These are phyloP conservation scores for Aplysina aerophoba DNA, from an alignment of 37 sponge, comb jelly and placozoan species.

Conservation along the genomic window DNA sequence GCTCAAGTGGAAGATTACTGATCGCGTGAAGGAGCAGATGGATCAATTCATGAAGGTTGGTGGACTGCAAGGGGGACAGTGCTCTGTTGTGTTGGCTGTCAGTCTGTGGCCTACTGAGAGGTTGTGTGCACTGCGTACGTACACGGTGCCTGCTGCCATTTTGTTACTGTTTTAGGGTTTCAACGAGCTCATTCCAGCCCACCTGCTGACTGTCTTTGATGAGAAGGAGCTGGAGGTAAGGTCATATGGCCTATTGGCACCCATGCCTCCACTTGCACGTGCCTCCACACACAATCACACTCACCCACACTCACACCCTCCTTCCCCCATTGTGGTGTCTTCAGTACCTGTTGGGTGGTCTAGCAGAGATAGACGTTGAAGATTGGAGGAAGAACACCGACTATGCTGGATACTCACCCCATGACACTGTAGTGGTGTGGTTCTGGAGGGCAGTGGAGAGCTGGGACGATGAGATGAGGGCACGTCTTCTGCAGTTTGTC, in stretches of 20 bases:
- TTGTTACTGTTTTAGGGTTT: conserved; percentile 69
- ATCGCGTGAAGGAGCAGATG: conserved; percentile 88
- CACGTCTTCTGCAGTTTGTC: conserved; percentile 96
- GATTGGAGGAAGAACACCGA: conserved; percentile 97
- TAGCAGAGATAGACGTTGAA: conserved; percentile 93
- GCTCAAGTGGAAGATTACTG: conserved; percentile 92
- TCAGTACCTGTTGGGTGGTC: conserved; percentile 93
- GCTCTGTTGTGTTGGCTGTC: background rate
- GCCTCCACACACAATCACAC: background rate
- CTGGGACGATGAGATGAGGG: conserved; percentile 90
- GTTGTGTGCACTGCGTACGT: background rate
- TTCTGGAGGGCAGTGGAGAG: conserved; percentile 97
- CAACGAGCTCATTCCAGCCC: conserved; percentile 81
- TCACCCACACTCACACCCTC: background rate
- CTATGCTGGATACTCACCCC: conserved; percentile 60
- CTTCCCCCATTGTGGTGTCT: background rate
- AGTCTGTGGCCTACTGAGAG: background rate
- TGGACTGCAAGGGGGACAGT: too few relatives aligned
- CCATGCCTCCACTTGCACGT: too few relatives aligned
- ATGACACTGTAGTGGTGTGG: conserved; percentile 82
- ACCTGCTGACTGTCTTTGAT: conserved; percentile 85
- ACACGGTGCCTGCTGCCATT: background rate
- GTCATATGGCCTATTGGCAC: too few relatives aligned
- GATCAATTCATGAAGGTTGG: conserved; percentile 81
- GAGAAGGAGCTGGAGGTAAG: conserved; percentile 92